Evolutionary conservation across 2,113 vertebrate genomes (phyloP).

Genomic region (Poeciliopsis prolifica): DNA sequence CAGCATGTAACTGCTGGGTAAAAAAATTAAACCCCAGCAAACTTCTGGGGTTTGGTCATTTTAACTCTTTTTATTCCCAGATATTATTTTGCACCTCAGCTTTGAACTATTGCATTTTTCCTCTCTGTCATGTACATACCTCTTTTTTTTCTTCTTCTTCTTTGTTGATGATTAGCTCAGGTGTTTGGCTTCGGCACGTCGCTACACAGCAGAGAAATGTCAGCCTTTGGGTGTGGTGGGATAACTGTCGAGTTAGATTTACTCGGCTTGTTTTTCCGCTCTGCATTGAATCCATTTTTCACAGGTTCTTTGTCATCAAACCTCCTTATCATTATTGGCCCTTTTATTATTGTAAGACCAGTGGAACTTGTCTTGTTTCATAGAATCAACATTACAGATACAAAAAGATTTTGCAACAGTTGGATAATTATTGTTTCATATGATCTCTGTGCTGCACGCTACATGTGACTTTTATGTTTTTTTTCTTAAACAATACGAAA

Average conservation of each 20-base stretch:
- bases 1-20: too few species aligned
- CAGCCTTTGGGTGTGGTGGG: slow-evolving; percentile 37
- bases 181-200: slow-evolving; percentile 22
- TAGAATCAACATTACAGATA: neutral
- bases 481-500: neutral
- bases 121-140: slow-evolving; percentile 3
- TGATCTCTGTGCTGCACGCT: neutral
- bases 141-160: slow-evolving; percentile 8
- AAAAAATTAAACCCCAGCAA: neutral
- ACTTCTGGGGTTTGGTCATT: slow-evolving; percentile 1
- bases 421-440: neutral
- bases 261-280: slow-evolving; percentile 16
- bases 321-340: neutral
- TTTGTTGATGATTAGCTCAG: slow-evolving; percentile 60
- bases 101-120: slow-evolving; percentile 22
- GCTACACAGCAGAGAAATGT: slow-evolving; percentile 47
- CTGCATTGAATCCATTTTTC: slow-evolving; percentile 13
- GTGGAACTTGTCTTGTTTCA: neutral
- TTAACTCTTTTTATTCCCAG: slow-evolving; percentile 26
- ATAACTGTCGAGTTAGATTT: slow-evolving; percentile 22
- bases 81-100: neutral
- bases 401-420: neutral
- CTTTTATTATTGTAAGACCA: neutral
- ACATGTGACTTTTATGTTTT: neutral
- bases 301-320: neutral